Percentiles rank a stretch among this genome's conserved stretches.
Conservation (phyloP, 2,888 invertebrate species). For the Diloba caeruleocephala region DNA sequence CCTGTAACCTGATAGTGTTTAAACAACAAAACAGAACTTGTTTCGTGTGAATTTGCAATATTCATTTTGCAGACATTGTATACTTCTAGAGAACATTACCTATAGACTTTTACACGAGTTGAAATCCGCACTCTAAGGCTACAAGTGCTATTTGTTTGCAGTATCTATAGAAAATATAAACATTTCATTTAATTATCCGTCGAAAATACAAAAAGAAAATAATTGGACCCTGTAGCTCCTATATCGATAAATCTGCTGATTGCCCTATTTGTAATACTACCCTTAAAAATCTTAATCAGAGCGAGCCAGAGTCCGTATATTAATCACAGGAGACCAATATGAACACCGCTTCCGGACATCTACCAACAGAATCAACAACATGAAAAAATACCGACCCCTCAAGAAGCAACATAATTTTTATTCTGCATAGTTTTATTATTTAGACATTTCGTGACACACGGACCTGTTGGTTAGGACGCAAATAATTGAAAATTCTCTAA, state of each 20-base stretch:
- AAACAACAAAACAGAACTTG: constrained; percentile 54
- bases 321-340: constrained; percentile 61
- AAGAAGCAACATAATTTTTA: constrained; percentile 68
- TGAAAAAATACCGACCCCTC: constrained; percentile 63
- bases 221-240: neutral
- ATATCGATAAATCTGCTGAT: constrained; percentile 41
- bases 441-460: constrained; percentile 46
- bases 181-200: too few species aligned
- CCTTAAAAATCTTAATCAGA: constrained; percentile 56
- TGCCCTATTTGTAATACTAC: constrained; percentile 53
- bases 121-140: too few species aligned
- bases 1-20: constrained; percentile 77
- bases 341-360: constrained; percentile 66
- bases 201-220: constrained; percentile 1
- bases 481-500: neutral
- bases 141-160: too few species aligned
- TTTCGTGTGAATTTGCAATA: constrained; percentile 42
- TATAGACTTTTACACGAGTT: too few species aligned
- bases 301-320: constrained; percentile 52
- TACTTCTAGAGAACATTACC: neutral
- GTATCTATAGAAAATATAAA: too few species aligned
- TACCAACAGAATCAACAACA: constrained; percentile 60
- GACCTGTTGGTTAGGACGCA: neutral
- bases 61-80: constrained; percentile 15
- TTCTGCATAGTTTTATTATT: constrained; percentile 58